Percentiles rank a stretch among this genome's conserved stretches.
These are phyloP conservation scores for Stenichneumon culpator DNA, from an alignment of 2,888 invertebrate genomes.

Conservation along the genomic window DNA sequence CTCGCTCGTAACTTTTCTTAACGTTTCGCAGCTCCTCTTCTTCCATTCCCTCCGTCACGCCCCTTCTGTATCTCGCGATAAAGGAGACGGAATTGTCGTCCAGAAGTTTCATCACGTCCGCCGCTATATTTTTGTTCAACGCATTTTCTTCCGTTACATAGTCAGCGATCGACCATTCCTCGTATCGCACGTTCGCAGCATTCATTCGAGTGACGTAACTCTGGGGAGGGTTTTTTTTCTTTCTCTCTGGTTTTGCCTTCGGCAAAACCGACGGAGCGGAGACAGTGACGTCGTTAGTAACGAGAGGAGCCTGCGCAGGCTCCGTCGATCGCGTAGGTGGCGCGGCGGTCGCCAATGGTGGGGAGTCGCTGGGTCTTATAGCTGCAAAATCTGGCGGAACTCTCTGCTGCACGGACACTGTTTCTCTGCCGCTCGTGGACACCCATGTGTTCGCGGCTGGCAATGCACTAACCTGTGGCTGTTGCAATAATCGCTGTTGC, in stretches of 20 bases:
- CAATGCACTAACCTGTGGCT: not conserved
- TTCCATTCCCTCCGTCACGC: constrained; percentile 90
- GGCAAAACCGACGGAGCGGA: not conserved
- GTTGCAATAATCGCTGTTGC: not conserved
- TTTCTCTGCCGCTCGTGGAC: not conserved
- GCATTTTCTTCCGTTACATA: constrained; percentile 83
- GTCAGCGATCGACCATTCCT: constrained; percentile 78
- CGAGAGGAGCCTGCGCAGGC: not conserved
- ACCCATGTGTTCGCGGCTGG: not conserved
- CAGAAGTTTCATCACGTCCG: constrained; percentile 88
- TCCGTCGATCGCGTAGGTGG: not conserved
- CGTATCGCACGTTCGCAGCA: not conserved
- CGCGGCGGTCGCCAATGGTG: not conserved
- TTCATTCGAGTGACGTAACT: not conserved
- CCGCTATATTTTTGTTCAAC: constrained; percentile 85
- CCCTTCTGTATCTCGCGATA: constrained; percentile 94
- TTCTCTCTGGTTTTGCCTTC: not conserved
- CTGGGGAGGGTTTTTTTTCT: not conserved
- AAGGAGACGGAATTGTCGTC: constrained; percentile 95
- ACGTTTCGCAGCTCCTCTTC: constrained; percentile 92
- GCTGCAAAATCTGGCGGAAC: not conserved
- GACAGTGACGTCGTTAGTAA: no score
- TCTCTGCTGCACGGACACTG: not conserved
- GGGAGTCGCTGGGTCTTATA: not conserved
- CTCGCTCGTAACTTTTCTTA: constrained; percentile 90